Conservation (phyloP, 2,113 vertebrate species). For the Mionectes macconnelli region DNA sequence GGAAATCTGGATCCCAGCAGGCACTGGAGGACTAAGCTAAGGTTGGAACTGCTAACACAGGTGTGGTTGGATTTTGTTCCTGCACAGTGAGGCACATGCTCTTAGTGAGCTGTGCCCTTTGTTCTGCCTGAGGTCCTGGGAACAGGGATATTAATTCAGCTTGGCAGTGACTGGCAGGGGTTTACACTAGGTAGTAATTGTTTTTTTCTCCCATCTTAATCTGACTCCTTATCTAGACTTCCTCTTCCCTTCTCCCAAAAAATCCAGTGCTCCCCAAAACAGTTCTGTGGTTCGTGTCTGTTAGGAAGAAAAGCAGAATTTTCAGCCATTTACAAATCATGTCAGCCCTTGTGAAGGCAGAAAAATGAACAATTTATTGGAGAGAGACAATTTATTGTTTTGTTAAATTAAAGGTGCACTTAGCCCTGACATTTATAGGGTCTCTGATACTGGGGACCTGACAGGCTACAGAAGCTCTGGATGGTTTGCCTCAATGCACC, state of each 20-base stretch:
- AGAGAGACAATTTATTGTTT: background rate
- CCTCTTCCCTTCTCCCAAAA: background rate
- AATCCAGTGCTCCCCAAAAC: background rate
- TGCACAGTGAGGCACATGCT: background rate
- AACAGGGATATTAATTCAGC: background rate
- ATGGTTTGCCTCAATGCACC: background rate
- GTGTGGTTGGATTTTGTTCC: background rate
- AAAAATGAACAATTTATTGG: background rate
- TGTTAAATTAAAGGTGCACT: background rate
- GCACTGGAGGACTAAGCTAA: background rate
- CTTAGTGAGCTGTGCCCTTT: background rate
- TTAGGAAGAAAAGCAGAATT: background rate
- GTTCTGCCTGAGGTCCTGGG: background rate
- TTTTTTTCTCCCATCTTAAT: background rate
- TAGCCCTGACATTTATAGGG: background rate
- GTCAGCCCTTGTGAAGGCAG: background rate
- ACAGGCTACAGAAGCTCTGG: background rate
- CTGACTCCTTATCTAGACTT: background rate
- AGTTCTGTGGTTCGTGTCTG: accelerated
- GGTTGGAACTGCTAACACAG: background rate
- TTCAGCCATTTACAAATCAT: background rate
- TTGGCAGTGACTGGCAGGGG: background rate
- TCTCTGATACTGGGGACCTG: background rate
- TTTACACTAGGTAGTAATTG: background rate
- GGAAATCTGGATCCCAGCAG: background rate